A percentile compares a stretch with the other conserved stretches of the same genome.
Evolutionary conservation across 1,140 invertebrate genomes (phyloP).

Genomic region (Stenopsyche tienmushanensis): DNA sequence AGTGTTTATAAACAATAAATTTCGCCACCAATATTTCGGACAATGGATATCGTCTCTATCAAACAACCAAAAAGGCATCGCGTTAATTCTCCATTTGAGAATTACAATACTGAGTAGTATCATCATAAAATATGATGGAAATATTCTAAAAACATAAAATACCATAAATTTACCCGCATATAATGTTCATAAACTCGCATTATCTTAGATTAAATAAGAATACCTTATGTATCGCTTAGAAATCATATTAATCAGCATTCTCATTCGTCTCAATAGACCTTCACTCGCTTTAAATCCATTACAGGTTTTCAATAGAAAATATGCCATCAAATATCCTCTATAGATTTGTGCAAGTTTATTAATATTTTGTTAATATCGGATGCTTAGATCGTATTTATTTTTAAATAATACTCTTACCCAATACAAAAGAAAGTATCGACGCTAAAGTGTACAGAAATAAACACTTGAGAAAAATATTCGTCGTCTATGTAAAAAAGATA

Average conservation of each 20-base stretch:
- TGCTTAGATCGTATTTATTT: neutral
- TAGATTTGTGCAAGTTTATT: conserved; percentile 1
- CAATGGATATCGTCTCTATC: conserved; percentile 56
- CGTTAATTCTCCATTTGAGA: conserved; percentile 52
- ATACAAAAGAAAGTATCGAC: conserved; percentile 32
- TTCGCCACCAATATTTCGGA: conserved; percentile 65
- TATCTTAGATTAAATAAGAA: no score
- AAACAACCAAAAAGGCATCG: conserved; percentile 53
- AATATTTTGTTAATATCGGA: neutral
- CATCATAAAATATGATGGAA: neutral
- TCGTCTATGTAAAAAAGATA: conserved; percentile 21
- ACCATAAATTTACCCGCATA: neutral
- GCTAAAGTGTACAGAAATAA: conserved; percentile 15
- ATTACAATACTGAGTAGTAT: conserved; percentile 54
- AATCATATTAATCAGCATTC: no score
- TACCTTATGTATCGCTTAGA: no score
- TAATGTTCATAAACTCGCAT: no score
- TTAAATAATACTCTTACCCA: conserved; percentile 10
- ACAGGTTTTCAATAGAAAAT: conserved; percentile 1
- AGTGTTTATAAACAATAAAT: conserved; percentile 65
- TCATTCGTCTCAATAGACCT: no score
- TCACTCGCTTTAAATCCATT: no score
- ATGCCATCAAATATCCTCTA: conserved; percentile 3
- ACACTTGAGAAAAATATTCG: conserved; percentile 12
- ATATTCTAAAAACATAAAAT: neutral